Base-by-base conservation (phyloP, 2,888 invertebrate species). In the Morpho deidamia region DNA sequence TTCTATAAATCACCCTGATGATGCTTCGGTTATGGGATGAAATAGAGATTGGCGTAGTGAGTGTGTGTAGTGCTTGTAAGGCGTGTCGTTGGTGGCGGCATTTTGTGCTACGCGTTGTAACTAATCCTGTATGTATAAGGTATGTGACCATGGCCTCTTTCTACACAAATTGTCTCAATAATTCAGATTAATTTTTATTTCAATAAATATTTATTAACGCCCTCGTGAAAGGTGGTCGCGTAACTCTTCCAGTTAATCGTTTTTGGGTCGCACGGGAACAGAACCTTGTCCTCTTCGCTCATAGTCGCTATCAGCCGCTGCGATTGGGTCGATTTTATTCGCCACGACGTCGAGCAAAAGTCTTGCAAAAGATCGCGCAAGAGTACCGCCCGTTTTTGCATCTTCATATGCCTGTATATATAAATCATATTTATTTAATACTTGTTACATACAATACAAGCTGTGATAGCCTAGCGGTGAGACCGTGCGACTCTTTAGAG, bases 161-260 rank as follows among this genome's bases (percentile, higher is more conserved):
- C n/a, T n/a, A n/a, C n/a, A 37, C 5, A 37, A 7, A 10, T 9
- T 35, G 5, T 37, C 2, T 37, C 3, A 37, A 7, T 7, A 37
- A 5, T 10, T 37, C 23, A 44, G 33, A 58, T 23, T 12, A 51
- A 37, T 43, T 51, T 56, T 47, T 52, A 34, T 7, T 42, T 11
- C 37, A 58, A 50, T 57, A 74, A 55, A 60, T 67, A 96, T 72
- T 93, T 93, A 75, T 95, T 92, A 70, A 96, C 94, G 55, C 97
- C 97, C 68, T 94, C 83, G 46, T 95, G 93, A 75, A 97, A 97
- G 70, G 93, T 91, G 74, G 94, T 94, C 63, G 97, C 90, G 77
- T 96, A 97, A 34, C 92, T 90, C 33, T 93, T 91, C 97, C 97
- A 97, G 71, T 95, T 88, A 60, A 97, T 94, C 74, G 92, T 90